phyloP scores from a whole-genome alignment of 2,797 vertebrate species.

The Yasuhikotakia modesta region DNA sequence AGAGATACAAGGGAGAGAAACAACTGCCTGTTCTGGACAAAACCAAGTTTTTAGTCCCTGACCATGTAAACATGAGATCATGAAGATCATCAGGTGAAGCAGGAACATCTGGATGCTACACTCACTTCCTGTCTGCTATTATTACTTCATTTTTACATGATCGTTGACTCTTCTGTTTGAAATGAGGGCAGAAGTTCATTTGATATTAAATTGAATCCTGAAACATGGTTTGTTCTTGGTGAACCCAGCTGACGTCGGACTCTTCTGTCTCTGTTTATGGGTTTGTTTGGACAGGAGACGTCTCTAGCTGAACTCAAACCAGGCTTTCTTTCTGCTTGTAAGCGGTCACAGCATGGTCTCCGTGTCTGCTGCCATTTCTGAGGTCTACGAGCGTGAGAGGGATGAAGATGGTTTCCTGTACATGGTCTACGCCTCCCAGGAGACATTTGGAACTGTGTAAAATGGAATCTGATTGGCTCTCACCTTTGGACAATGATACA shows the following conservation, averaged over 20 bases:
- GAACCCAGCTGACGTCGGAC: neutral
- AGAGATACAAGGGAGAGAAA: constrained; percentile 94
- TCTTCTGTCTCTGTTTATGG: neutral
- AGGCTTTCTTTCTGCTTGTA: constrained; percentile 97
- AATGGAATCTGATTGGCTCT: constrained; percentile 35
- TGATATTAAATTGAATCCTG: neutral
- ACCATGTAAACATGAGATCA: constrained; percentile 95
- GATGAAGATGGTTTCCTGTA: constrained; percentile 97
- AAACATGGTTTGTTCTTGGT: neutral
- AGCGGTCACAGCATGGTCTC: constrained; percentile 99
- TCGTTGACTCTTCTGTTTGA: neutral
- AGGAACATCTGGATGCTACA: neutral
- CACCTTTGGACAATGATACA: constrained; percentile 66
- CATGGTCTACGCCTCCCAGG: constrained; percentile 99
- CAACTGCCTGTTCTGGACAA: constrained; percentile 94
- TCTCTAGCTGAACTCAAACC: constrained; percentile 95
- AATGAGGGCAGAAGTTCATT: neutral
- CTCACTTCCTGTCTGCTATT: neutral
- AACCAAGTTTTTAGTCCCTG: constrained; percentile 93
- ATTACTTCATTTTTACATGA: neutral
- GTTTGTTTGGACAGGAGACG: constrained; percentile 83
- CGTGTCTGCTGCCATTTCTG: constrained; percentile 90
- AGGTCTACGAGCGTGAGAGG: constrained; percentile 93
- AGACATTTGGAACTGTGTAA: constrained; percentile 85
- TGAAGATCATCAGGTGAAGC: constrained; percentile 94